Evolutionary conservation across 2,797 vertebrate genomes (phyloP).

Genomic region (Babyrousa celebensis): DNA sequence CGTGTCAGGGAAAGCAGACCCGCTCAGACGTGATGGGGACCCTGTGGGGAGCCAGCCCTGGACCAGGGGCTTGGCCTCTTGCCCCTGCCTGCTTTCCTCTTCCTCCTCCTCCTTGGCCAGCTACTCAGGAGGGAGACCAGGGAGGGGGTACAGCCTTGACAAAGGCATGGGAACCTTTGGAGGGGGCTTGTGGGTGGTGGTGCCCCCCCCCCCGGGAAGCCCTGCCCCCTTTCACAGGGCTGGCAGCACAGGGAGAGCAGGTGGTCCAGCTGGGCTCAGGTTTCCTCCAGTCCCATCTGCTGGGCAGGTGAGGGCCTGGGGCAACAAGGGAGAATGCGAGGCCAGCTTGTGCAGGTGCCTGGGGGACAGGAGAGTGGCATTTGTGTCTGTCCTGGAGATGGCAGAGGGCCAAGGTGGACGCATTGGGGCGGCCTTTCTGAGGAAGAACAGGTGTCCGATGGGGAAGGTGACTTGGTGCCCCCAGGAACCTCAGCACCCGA

Average conservation of each 20-base stretch:
- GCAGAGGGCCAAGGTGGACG: neutral
- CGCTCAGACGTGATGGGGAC: neutral
- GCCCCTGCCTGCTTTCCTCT: neutral
- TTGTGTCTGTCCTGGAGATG: neutral
- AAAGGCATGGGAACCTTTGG: neutral
- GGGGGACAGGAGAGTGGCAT: neutral
- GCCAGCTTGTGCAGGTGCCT: neutral
- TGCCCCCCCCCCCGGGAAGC: neutral
- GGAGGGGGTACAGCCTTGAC: neutral
- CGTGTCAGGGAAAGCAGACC: neutral
- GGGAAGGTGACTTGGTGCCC: neutral
- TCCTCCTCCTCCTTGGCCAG: neutral
- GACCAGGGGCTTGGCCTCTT: neutral
- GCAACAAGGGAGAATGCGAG: neutral
- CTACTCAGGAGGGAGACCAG: neutral
- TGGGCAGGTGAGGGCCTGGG: neutral
- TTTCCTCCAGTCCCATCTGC: conserved; percentile 24
- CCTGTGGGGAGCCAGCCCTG: neutral
- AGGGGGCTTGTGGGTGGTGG: neutral
- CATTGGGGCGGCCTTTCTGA: neutral
- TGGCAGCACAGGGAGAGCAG: neutral
- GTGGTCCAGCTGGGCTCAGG: neutral
- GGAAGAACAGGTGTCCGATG: neutral
- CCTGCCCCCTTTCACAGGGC: neutral
- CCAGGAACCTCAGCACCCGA: neutral